Conservation (phyloP, 2,888 invertebrate species). For the Seira musarum region DNA sequence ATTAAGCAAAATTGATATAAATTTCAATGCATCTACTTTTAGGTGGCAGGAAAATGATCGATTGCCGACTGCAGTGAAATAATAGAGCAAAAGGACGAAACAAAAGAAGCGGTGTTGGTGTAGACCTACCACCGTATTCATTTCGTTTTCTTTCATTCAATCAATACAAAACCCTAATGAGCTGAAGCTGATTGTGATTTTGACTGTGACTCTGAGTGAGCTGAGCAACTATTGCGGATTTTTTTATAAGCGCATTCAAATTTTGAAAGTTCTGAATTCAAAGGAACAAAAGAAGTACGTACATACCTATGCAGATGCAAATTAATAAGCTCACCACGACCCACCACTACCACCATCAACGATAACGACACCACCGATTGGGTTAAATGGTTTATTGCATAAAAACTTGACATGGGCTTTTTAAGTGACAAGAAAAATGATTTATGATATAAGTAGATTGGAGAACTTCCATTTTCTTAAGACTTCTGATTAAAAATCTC, state of each 20-base stretch:
- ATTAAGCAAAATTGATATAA: too few relatives aligned
- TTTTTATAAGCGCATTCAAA: neutral
- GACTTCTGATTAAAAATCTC: too few relatives aligned
- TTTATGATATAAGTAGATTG: slow-evolving; percentile 32
- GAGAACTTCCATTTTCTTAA: too few relatives aligned
- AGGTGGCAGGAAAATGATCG: slow-evolving; percentile 12
- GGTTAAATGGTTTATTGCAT: neutral
- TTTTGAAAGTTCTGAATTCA: neutral
- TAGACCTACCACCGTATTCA: neutral
- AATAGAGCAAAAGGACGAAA: neutral
- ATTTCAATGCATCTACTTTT: too few relatives aligned
- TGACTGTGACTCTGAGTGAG: slow-evolving; percentile 2
- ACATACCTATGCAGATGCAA: neutral
- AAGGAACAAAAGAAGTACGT: neutral
- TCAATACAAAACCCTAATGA: slow-evolving; percentile 8
- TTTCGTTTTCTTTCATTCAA: neutral
- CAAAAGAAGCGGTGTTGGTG: neutral
- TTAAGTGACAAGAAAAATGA: slow-evolving; percentile 34
- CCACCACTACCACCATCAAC: neutral
- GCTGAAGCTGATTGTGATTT: too few relatives aligned
- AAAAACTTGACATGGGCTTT: slow-evolving; percentile 1
- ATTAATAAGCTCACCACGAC: neutral
- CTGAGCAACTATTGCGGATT: neutral
- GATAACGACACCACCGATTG: neutral
- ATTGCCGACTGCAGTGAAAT: too few relatives aligned